Percentiles rank a stretch among this genome's conserved stretches.
phyloP scores from a whole-genome alignment of 2,113 vertebrate genomes.

The Pandion haliaetus region DNA sequence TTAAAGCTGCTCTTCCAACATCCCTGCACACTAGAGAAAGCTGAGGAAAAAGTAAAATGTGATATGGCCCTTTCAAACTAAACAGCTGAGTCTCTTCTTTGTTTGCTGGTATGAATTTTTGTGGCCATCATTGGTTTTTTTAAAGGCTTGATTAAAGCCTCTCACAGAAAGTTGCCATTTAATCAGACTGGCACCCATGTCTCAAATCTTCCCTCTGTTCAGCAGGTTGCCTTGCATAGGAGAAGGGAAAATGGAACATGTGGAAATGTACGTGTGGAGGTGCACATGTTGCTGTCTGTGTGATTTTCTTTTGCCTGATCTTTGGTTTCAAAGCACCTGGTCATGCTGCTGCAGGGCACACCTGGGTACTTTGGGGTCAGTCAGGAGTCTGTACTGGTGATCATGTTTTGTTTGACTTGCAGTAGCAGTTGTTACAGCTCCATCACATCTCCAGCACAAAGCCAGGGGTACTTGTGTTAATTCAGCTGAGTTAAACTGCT shows the following conservation, averaged over 20 bases:
- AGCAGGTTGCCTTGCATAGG: background rate
- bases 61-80: background rate
- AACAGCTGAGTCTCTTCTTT: background rate
- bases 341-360: fast-evolving
- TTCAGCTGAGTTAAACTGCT: background rate
- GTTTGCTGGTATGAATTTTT: background rate
- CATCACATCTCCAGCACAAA: fast-evolving
- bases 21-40: background rate
- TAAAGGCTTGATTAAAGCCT: background rate
- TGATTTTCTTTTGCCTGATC: background rate
- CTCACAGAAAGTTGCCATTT: fast-evolving
- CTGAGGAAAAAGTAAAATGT: background rate
- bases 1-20: background rate
- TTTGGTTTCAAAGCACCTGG: background rate
- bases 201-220: background rate
- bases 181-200: background rate
- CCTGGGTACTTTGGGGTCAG: background rate
- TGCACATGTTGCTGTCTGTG: fast-evolving
- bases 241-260: background rate
- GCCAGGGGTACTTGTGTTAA: background rate
- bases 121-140: background rate
- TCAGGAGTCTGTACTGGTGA: background rate
- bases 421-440: background rate
- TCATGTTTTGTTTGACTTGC: background rate
- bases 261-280: background rate